Conservation (phyloP, 2,797 vertebrate genomes). For the Chloroceryle amazona region DNA sequence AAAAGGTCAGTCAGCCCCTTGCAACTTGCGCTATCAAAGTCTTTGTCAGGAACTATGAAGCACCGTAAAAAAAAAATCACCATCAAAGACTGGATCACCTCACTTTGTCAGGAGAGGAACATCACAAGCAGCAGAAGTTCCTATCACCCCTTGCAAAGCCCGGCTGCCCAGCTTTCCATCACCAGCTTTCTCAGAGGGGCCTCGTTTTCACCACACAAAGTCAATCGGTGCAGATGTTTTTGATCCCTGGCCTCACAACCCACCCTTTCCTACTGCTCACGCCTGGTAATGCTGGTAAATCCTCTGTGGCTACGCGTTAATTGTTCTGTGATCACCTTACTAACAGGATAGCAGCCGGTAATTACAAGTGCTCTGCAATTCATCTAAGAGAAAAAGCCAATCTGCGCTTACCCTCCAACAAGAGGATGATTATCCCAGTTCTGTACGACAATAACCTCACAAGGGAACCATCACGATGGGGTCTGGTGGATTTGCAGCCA, state of each 20-base stretch:
- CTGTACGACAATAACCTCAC: accelerated
- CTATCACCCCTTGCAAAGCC: background rate
- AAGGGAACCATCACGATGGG: accelerated
- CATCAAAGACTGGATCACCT: background rate
- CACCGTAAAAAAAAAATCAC: background rate
- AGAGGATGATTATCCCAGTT: background rate
- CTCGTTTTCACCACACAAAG: background rate
- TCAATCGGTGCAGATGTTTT: background rate
- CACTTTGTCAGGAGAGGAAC: accelerated
- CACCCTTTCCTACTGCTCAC: background rate
- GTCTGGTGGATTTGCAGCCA: background rate
- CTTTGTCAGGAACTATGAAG: background rate
- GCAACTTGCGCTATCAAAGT: accelerated
- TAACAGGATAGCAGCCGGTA: background rate
- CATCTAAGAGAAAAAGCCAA: background rate
- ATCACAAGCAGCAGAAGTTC: background rate
- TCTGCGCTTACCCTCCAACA: background rate
- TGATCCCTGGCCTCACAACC: background rate
- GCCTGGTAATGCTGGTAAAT: background rate
- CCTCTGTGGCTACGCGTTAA: background rate
- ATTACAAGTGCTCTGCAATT: background rate
- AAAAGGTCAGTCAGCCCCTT: background rate
- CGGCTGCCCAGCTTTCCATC: background rate
- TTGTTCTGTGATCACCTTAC: background rate
- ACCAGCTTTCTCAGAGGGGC: too few relatives aligned